Evolutionary conservation across 92 coral and sea anemone species (phyloP).

Genomic region (Palythoa grandis): DNA sequence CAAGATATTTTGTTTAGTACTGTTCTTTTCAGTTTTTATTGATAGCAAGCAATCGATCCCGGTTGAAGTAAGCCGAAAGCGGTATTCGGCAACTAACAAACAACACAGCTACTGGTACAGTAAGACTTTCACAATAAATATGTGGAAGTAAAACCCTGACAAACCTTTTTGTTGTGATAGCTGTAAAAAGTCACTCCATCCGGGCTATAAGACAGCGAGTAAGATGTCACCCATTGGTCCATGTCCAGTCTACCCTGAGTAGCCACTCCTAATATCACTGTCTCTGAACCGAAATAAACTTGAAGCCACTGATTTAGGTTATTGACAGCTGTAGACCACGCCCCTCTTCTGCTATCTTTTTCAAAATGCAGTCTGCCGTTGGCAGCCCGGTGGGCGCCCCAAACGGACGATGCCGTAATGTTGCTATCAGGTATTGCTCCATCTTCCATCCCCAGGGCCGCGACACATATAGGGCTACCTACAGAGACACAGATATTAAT

Average conservation of each 20-base stretch:
- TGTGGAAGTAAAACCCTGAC: too few species aligned
- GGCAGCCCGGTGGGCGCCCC: not conserved
- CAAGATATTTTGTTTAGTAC: too few species aligned
- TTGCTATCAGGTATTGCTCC: conserved; percentile 21
- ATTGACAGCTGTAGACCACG: not conserved
- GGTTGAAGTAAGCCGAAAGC: too few species aligned
- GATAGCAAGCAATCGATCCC: too few species aligned
- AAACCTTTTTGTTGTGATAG: not conserved
- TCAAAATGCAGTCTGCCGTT: conserved; percentile 18
- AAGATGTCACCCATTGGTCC: not conserved
- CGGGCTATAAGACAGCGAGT: not conserved
- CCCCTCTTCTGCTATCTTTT: not conserved
- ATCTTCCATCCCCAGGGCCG: conserved; percentile 23
- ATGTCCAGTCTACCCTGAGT: conserved; percentile 17
- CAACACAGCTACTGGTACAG: too few species aligned
- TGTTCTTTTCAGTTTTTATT: too few species aligned
- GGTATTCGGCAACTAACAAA: too few species aligned
- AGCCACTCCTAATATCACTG: not conserved
- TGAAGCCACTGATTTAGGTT: conserved; percentile 16
- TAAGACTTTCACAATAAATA: too few species aligned
- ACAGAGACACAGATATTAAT: too few species aligned
- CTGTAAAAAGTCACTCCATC: too few species aligned
- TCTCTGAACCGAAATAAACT: conserved; percentile 9
- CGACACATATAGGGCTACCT: not conserved
- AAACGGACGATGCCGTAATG: conserved; percentile 1